Base-by-base conservation (phyloP, 1,140 invertebrate genomes). In the Hypsibius dujardini region DNA sequence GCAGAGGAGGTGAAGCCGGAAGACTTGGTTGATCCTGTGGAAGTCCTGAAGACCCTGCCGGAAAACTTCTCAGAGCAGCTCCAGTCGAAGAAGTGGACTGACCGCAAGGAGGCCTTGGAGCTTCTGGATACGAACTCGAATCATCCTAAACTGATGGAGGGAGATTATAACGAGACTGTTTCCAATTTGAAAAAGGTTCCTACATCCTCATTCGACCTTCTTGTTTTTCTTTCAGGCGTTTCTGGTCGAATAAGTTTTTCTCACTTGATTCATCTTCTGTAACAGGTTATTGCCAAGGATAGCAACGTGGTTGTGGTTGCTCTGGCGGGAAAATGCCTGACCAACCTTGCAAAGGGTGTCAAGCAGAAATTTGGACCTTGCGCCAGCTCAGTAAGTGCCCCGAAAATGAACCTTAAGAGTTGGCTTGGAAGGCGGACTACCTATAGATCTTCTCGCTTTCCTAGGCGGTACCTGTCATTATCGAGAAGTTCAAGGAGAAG, bases 401-500 rank as follows among this genome's bases (percentile, higher is more conserved):
- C 47, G 15, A 59, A 59, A 46, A 47, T 71, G 62, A 71, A 15
- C 42, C 15, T 46, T 70, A 1, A 50, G n/a, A 56, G 7, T 56
- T 56, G 50, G 7, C n/a, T 7, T 56, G n/a, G n/a, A 7, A 15
- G 3, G 7, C n/a, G 2, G 45, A 40, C 70, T 15, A 71, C 71
- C 28, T 70, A 2, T 47, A 47, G 15, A 69, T 59, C 47, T 71
- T 59, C 71, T 72, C 47, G 71, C 72, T 72, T 40, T 74, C 75
- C 42, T 75, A 86, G 46, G 88, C 89, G 76, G 81, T 95, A 3
- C 84, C 89, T 1, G 84, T 86, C 0, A 83, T 94, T 45, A 79
- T 98, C 3, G 92, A 96, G 75, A 97, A 97, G 81, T 98, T 98
- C 76, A 95, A 94, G 77, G 95, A 98, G 79, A 98, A 96, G 81